phyloP scores from a whole-genome alignment of 2,113 vertebrate species.

The Menura novaehollandiae region DNA sequence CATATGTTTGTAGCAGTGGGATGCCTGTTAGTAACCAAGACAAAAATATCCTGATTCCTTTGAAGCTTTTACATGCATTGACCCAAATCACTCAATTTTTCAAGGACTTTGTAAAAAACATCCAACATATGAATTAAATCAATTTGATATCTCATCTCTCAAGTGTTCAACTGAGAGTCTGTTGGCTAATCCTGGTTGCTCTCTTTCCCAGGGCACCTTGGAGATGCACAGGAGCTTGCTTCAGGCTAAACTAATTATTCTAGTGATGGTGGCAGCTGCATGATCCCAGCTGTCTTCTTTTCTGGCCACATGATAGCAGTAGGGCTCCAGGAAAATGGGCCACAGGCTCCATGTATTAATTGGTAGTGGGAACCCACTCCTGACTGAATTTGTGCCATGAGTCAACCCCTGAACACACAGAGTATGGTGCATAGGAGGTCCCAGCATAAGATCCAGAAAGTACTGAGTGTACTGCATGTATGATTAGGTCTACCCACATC shows the following conservation, averaged over 20 bases:
- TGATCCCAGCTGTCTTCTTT: conserved; percentile 48
- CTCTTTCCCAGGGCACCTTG: conserved; percentile 54
- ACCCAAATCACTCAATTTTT: conserved; percentile 34
- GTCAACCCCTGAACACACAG: neutral
- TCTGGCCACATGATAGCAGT: conserved; percentile 56
- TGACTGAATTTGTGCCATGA: neutral
- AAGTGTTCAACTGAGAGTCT: conserved; percentile 45
- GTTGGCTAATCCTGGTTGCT: conserved; percentile 5
- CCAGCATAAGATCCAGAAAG: neutral
- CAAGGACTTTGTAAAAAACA: conserved; percentile 2
- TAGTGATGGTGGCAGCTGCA: conserved; percentile 19
- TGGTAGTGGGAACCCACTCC: neutral
- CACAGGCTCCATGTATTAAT: neutral
- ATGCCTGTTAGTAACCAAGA: conserved; percentile 16
- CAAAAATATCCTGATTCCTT: conserved; percentile 32
- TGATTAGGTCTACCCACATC: neutral
- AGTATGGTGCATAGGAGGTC: neutral
- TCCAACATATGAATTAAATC: conserved; percentile 48
- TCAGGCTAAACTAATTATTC: conserved; percentile 56
- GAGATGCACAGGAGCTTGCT: conserved; percentile 31
- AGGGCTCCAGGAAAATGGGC: conserved; percentile 47
- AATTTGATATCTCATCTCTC: conserved; percentile 53
- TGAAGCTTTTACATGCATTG: conserved; percentile 17
- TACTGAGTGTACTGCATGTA: neutral
- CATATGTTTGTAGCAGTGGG: conserved; percentile 24